These are phyloP conservation scores for Girardinus metallicus DNA, from an alignment of 2,797 vertebrate species.

Conservation along the genomic window DNA sequence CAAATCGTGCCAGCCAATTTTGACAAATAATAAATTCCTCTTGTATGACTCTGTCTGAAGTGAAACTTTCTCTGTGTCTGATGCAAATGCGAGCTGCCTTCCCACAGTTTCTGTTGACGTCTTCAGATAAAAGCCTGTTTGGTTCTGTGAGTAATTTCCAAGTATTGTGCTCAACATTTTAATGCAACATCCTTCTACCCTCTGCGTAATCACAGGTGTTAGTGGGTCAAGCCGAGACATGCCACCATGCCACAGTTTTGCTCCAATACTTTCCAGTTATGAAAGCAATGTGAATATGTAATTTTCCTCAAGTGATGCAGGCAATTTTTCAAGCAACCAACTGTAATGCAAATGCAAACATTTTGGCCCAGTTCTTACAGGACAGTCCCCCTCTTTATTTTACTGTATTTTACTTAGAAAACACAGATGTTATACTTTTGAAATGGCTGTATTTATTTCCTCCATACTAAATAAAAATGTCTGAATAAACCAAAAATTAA, in stretches of 20 bases:
- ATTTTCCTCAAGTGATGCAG: not conserved
- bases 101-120: slow-evolving; percentile 41
- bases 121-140: not conserved
- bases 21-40: slow-evolving; percentile 50
- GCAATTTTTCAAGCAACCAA: not conserved
- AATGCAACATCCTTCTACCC: slow-evolving; percentile 7
- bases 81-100: slow-evolving; percentile 34
- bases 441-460: not conserved
- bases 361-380: not conserved
- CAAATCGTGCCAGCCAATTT: not conserved
- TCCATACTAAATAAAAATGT: not conserved
- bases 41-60: slow-evolving; percentile 41
- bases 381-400: not conserved
- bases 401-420: not conserved
- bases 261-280: not conserved
- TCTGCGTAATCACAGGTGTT: slow-evolving; percentile 4
- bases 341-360: slow-evolving; percentile 1
- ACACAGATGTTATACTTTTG: not conserved
- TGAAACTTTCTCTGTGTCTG: slow-evolving; percentile 41
- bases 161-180: not conserved
- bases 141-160: not conserved
- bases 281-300: not conserved
- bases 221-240: slow-evolving; percentile 14
- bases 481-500: not conserved
- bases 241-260: slow-evolving; percentile 2